Conservation (phyloP, 2,113 vertebrate species). For the Telmatochromis sp. region DNA sequence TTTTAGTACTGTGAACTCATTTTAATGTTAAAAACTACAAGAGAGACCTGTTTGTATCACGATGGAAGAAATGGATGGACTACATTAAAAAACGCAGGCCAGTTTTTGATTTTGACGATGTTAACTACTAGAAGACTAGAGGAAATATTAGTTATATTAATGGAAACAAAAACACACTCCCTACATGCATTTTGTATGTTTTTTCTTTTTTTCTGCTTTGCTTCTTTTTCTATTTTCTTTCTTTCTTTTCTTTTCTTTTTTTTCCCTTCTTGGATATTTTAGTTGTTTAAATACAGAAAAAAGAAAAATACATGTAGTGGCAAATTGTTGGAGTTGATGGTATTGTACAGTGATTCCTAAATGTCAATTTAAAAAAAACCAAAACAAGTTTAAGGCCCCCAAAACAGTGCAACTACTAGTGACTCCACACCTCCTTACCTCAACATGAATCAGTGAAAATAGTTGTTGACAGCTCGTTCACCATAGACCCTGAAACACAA, state of each 20-base stretch:
- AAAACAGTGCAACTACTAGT: background rate
- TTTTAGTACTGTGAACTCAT: background rate
- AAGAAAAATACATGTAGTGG: background rate
- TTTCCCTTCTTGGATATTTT: background rate
- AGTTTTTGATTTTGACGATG: background rate
- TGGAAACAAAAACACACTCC: background rate
- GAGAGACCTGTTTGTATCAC: background rate
- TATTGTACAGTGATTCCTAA: background rate
- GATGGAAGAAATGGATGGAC: background rate
- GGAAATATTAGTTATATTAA: background rate
- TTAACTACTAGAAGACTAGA: background rate
- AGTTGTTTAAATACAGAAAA: background rate
- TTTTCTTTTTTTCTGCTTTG: background rate
- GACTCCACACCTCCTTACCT: background rate
- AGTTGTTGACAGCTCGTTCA: background rate
- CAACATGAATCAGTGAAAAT: background rate
- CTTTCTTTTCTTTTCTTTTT: background rate
- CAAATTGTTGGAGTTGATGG: background rate
- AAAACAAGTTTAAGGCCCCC: background rate
- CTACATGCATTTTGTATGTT: background rate
- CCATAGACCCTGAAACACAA: background rate
- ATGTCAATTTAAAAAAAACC: rapidly evolving
- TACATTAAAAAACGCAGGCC: background rate
- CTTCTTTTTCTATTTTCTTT: background rate
- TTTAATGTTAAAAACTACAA: background rate